A percentile compares a stretch with the other conserved stretches of the same genome.
phyloP scores from a whole-genome alignment of 2,797 vertebrate species.

The Urophycis tenuis region DNA sequence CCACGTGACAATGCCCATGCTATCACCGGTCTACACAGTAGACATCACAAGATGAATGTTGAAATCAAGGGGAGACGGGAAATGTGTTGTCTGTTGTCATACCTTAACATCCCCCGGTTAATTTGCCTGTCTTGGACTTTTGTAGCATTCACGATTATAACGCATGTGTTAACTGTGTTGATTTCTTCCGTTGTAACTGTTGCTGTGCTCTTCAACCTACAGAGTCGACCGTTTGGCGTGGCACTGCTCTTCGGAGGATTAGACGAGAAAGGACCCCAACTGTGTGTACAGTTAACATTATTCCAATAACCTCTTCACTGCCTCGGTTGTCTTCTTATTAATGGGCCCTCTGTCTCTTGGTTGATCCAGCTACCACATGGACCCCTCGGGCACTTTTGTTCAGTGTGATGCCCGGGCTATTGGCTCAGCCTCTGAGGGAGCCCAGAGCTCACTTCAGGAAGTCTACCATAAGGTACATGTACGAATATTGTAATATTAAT shows the following conservation, averaged over 20 bases:
- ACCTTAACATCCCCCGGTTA: not conserved
- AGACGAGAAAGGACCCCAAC: constrained; percentile 96
- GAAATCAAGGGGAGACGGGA: not conserved
- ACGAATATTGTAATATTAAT: not conserved
- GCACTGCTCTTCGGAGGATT: constrained; percentile 94
- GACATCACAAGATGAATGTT: not conserved
- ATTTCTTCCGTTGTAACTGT: not conserved
- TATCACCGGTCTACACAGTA: too few relatives aligned
- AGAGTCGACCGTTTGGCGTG: constrained; percentile 97
- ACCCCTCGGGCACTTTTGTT: constrained; percentile 96
- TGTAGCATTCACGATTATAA: not conserved
- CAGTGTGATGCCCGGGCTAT: constrained; percentile 95
- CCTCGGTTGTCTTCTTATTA: not conserved
- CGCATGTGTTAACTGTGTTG: not conserved
- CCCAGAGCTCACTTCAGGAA: constrained; percentile 96
- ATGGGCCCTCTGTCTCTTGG: not conserved
- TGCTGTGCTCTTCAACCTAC: constrained; percentile 19
- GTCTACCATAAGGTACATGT: constrained; percentile 91
- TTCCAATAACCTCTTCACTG: too few relatives aligned
- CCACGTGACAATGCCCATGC: not conserved
- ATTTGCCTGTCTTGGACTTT: not conserved
- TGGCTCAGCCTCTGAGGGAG: constrained; percentile 94
- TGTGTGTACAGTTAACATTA: constrained; percentile 72
- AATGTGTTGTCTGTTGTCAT: not conserved
- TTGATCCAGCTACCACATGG: constrained; percentile 89